Base-by-base conservation (phyloP, 2,888 invertebrate genomes). In the Ceriagrion tenellum region DNA sequence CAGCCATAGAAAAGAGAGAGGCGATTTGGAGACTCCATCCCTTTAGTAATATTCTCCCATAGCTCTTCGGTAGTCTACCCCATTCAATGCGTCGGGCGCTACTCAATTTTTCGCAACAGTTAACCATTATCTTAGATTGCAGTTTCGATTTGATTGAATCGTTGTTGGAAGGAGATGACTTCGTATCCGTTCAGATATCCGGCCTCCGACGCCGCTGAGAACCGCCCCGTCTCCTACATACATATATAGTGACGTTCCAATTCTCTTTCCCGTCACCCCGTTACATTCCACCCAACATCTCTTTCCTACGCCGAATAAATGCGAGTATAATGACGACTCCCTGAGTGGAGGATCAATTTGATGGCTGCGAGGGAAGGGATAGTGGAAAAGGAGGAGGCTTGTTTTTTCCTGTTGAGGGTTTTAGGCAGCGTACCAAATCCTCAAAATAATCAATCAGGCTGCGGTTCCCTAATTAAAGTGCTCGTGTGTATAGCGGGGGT, bases 111-210 rank as follows among this genome's bases (percentile, higher is more conserved):
- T 81, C 35, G 35, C 13, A 81, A 35, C 81, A 81, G 81, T 81
- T 35, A 35, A n/a, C 81, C 81, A 81, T 81, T 81, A 35, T 35
- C 81, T 81, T 13, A 81, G 81, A 81, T 81, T 81, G 81, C 30
- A 81, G 35, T 81, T 81, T 81, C 35, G 35, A 35, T 81, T 35
- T 81, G 81, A 81, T 81, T 81, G 81, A 81, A 81, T 81, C 81
- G 12, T 30, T 35, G 10, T 23, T 26, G 26, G 69, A 26, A 20
- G 35, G 81, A 35, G 81, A 81, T 30, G 74, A 81, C 74, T 81
- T 30, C 30, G 74, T 81, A 81, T 81, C 74, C 0, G 30, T 81
- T 81, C 74, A 59, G 74, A 12, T 81, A 81, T 81, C 35, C 35
- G 23, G 47, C 12, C 74, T 20, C 23, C 26, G 30, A 35, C 74